Evolutionary conservation across 2,113 vertebrate genomes (phyloP).

Genomic region (Dicaeum eximium): DNA sequence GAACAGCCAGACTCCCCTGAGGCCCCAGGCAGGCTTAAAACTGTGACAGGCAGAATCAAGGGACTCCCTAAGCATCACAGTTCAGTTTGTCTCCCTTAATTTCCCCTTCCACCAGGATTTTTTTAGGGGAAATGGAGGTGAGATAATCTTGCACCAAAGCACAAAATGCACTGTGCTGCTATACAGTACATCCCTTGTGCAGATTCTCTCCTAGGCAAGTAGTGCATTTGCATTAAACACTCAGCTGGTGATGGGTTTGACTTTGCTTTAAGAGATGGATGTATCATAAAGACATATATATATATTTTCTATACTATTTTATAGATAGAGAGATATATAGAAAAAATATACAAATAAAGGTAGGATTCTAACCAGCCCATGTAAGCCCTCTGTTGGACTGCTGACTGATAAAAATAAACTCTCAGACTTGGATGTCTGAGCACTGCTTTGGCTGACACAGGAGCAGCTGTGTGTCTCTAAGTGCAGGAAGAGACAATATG

Average conservation of each 20-base stretch:
- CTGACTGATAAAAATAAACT: background rate
- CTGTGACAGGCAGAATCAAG: conserved; percentile 69
- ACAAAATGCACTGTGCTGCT: conserved; percentile 35
- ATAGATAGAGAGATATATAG: background rate
- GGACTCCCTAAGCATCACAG: conserved; percentile 59
- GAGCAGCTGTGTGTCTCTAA: background rate
- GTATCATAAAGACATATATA: background rate
- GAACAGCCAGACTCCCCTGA: conserved; percentile 73
- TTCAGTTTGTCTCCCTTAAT: conserved; percentile 68
- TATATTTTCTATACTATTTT: background rate
- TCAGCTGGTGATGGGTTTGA: background rate
- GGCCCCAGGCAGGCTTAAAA: conserved; percentile 47
- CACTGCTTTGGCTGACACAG: background rate
- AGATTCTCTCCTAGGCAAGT: conserved; percentile 37
- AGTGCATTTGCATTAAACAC: background rate
- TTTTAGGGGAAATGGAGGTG: conserved; percentile 44
- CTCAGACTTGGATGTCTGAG: background rate
- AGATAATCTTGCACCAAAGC: conserved; percentile 45
- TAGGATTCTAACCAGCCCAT: background rate
- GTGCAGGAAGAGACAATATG: background rate
- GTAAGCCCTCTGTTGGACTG: background rate
- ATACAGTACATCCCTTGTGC: background rate
- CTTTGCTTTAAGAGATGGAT: background rate
- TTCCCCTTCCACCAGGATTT: conserved; percentile 63
- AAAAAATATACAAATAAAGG: background rate